These are phyloP conservation scores for Enteromius anoplus DNA, from an alignment of 2,797 vertebrate species.

Conservation along the genomic window DNA sequence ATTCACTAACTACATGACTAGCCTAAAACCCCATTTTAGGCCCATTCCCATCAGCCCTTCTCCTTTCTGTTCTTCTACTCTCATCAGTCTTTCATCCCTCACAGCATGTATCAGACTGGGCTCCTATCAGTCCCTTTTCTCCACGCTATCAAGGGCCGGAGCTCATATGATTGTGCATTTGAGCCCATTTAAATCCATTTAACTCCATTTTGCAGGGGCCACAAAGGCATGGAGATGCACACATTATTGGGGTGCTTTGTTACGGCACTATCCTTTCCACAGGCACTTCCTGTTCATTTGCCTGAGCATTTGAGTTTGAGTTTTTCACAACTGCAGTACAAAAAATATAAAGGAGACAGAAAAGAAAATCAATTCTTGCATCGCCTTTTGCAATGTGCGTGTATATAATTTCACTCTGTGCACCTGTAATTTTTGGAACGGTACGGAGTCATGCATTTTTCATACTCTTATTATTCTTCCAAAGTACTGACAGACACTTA, in stretches of 20 bases:
- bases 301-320: conserved; percentile 30
- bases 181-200: conserved; percentile 70
- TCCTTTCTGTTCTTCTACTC: conserved; percentile 4
- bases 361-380: not conserved
- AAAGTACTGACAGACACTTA: not conserved
- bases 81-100: conserved; percentile 39
- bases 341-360: not conserved
- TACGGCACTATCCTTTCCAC: conserved; percentile 42
- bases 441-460: not conserved
- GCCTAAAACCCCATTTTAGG: conserved; percentile 19
- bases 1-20: conserved; percentile 49
- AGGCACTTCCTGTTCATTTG: conserved; percentile 46
- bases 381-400: not conserved
- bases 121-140: conserved; percentile 40
- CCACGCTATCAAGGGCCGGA: conserved; percentile 32
- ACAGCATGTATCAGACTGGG: conserved; percentile 32
- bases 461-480: not conserved
- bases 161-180: conserved; percentile 54
- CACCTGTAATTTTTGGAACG: not conserved
- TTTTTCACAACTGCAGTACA: not conserved
- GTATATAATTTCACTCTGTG: not conserved
- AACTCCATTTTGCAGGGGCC: conserved; percentile 67
- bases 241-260: conserved; percentile 70
- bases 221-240: conserved; percentile 53
- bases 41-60: conserved; percentile 1